Evolutionary conservation across 2,797 vertebrate genomes (phyloP), one percentile per base, ranked within the genome.

Genomic region (Echiichthys vipera): DNA sequence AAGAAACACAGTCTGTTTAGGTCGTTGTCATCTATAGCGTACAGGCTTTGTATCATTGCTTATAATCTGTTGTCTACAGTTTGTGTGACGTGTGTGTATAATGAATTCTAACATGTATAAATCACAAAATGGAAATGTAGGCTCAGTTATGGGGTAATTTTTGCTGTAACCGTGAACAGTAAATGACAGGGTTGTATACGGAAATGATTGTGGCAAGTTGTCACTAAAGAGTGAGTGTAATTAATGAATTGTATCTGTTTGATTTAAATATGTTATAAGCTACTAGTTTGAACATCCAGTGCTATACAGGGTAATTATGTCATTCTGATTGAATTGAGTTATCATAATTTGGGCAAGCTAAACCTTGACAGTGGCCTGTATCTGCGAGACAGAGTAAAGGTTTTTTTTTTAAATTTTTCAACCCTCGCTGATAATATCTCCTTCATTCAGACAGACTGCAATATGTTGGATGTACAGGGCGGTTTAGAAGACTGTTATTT

Each of bases 281-380:
- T 73, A 55, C 65, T 84, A 50, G 66, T 80, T 73, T 83, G 32
- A 83, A 63, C 37, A 66, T 57, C 15, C 32, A 83, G 9, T 64
- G 67, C 58, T 87, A 84, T 67, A 87, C 90, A 92, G 89, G 90
- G 90, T 92, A 92, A 7, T 70, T 47, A 54, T 70, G 65, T 78
- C 18, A 56, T 81, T 67, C 71, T 50, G 24, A 59, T 43, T 64
- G 9, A 83, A 76, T 17, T 45, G 34, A 64, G 40, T 71, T 51
- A 12, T 61, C 13, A 70, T 80, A 18, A 77, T 75, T 84, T 82
- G 14, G 55, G 51, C 0, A 62, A 71, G 65, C 42, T 68, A 39
- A 78, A 81, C 80, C 57, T 70, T 84, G 78, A 67, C 53, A 59
- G n/a, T 69, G 20, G 59, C 77, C 59, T 84, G 54, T 84, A 34